Conservation (phyloP, 2,888 invertebrate genomes). For the Byasa hedistus region DNA sequence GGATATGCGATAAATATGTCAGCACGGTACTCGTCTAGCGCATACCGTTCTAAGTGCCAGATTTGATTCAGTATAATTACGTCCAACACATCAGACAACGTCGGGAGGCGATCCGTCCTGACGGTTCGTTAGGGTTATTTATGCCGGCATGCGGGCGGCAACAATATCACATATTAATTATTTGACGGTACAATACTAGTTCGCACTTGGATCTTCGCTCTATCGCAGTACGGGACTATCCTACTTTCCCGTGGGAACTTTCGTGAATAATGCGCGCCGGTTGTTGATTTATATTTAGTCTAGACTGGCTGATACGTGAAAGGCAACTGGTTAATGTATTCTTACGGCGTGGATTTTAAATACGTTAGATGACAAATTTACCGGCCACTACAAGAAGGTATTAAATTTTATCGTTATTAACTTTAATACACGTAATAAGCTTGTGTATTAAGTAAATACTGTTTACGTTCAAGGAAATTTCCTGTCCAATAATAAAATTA, state of each 20-base stretch:
- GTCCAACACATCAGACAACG: constrained; percentile 3
- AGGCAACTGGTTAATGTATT: constrained; percentile 3
- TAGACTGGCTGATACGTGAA: constrained; percentile 11
- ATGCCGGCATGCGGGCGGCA: constrained; percentile 53
- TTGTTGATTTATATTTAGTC: constrained; percentile 23
- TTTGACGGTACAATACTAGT: constrained; percentile 45
- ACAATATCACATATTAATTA: constrained; percentile 56
- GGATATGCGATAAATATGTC: neutral
- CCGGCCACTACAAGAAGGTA: no score
- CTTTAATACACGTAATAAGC: neutral
- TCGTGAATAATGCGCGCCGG: constrained; percentile 16
- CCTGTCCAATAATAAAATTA: neutral
- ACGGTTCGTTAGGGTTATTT: constrained; percentile 52
- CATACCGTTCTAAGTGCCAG: constrained; percentile 8
- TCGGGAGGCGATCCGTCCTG: constrained; percentile 31
- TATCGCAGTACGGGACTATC: constrained; percentile 6
- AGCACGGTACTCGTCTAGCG: neutral
- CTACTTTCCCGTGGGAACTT: constrained; percentile 32
- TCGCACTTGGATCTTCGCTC: constrained; percentile 25
- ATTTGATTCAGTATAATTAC: constrained; percentile 21
- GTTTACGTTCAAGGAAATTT: neutral
- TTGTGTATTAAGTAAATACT: neutral
- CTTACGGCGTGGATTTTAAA: no score
- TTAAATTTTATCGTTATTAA: neutral
- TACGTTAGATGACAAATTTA: no score